Evolutionary conservation across 2,113 vertebrate species (phyloP).

Genomic region (Antechinus stuartii): DNA sequence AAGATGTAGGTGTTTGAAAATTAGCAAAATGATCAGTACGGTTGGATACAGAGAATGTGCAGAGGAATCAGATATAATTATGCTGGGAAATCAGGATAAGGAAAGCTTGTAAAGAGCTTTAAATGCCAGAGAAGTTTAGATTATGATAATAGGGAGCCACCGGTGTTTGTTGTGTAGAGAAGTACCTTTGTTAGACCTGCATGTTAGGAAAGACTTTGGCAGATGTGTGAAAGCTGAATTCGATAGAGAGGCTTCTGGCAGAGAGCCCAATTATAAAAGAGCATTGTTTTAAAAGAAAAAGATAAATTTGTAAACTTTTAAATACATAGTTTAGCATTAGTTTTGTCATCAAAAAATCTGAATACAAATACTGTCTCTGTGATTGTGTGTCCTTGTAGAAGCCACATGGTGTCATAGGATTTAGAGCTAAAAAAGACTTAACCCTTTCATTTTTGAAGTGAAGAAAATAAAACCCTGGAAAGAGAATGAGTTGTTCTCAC

Average conservation of each 20-base stretch:
- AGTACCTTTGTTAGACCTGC: neutral
- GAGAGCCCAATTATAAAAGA: neutral
- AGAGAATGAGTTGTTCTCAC: neutral
- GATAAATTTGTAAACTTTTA: too few species aligned
- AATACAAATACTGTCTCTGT: neutral
- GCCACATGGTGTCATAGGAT: neutral
- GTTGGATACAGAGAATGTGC: neutral
- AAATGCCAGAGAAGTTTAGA: neutral
- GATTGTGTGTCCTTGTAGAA: neutral
- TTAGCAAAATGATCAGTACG: neutral
- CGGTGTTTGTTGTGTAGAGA: neutral
- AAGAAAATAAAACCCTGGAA: neutral
- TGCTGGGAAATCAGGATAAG: neutral
- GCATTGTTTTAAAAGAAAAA: too few species aligned
- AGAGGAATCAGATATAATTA: neutral
- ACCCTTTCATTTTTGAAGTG: neutral
- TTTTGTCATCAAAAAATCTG: neutral
- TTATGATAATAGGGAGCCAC: neutral
- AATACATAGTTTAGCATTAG: neutral
- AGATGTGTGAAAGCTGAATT: neutral
- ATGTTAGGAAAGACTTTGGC: neutral
- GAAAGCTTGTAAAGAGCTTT: neutral
- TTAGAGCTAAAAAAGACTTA: neutral
- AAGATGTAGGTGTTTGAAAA: neutral
- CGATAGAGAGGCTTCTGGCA: neutral